Evolutionary conservation across 2,113 vertebrate species (phyloP).

Genomic region (Progne subis): DNA sequence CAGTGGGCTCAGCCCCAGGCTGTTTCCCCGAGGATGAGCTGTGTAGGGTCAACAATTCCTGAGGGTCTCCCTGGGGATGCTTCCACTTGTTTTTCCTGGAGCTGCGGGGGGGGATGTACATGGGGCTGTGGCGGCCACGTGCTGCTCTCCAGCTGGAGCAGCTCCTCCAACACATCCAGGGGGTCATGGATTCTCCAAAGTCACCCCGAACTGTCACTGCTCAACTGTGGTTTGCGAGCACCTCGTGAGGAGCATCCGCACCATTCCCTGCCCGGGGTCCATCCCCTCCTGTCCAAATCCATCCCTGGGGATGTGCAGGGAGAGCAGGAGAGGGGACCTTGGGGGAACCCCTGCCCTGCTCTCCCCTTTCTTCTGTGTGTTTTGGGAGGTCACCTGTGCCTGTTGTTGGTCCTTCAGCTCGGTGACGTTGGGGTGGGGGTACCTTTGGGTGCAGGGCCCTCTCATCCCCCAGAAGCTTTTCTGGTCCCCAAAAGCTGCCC

Average conservation of each 20-base stretch:
- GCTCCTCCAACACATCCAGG: neutral
- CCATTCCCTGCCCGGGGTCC: neutral
- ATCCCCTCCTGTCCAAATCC: neutral
- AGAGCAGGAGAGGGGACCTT: neutral
- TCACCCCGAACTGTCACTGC: neutral
- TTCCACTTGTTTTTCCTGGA: neutral
- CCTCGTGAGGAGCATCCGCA: fast-evolving
- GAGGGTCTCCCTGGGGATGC: neutral
- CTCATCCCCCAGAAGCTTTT: neutral
- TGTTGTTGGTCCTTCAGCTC: conserved; percentile 68
- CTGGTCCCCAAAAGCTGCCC: neutral
- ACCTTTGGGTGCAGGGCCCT: neutral
- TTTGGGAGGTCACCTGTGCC: conserved; percentile 61
- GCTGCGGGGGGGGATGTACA: neutral
- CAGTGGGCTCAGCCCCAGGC: too few species aligned
- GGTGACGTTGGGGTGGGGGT: neutral
- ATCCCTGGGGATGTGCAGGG: neutral
- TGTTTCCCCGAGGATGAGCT: too few species aligned
- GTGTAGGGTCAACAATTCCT: neutral
- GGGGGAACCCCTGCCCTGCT: neutral
- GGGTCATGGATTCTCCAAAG: neutral
- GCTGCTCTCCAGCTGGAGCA: neutral
- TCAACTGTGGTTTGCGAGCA: fast-evolving
- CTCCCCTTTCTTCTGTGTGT: neutral
- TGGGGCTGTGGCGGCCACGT: neutral